These are phyloP conservation scores for Poecilia wingei DNA, from an alignment of 2,797 vertebrate genomes.

Conservation along the genomic window DNA sequence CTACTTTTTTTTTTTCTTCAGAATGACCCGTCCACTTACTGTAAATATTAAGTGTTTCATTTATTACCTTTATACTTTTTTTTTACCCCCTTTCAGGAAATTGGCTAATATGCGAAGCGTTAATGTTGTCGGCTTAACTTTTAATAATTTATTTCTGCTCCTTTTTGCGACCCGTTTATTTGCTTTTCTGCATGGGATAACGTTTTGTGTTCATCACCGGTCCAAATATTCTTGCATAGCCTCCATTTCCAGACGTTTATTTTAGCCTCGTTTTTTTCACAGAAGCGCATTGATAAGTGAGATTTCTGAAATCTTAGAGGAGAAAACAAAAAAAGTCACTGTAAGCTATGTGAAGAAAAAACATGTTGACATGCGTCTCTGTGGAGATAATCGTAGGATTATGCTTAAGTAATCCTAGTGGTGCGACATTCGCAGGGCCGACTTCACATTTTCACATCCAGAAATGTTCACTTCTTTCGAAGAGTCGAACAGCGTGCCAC, in stretches of 20 bases:
- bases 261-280: neutral
- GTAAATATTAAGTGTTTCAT: slow-evolving; percentile 47
- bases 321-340: neutral
- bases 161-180: slow-evolving; percentile 36
- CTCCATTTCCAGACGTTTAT: slow-evolving; percentile 24
- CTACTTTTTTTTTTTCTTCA: slow-evolving; percentile 31
- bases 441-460: slow-evolving; percentile 39
- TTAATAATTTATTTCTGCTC: slow-evolving; percentile 2
- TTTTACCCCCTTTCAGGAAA: neutral
- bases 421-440: slow-evolving; percentile 18
- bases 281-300: neutral
- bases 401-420: slow-evolving; percentile 44
- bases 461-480: slow-evolving; percentile 33
- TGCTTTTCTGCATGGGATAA: slow-evolving; percentile 31
- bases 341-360: slow-evolving; percentile 52
- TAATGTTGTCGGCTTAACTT: neutral
- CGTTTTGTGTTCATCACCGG: slow-evolving; percentile 46
- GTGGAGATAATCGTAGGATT: slow-evolving; percentile 39
- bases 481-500: slow-evolving; percentile 50
- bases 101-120: neutral
- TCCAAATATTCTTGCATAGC: slow-evolving; percentile 48
- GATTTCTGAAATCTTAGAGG: slow-evolving; percentile 1
- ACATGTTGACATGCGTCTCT: slow-evolving; percentile 6
- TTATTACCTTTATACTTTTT: neutral
- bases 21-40: slow-evolving; percentile 49